A percentile compares a stretch with the other conserved stretches of the same genome.
Conservation (phyloP, 2,797 vertebrate genomes). For the Acipenser oxyrinchus region DNA sequence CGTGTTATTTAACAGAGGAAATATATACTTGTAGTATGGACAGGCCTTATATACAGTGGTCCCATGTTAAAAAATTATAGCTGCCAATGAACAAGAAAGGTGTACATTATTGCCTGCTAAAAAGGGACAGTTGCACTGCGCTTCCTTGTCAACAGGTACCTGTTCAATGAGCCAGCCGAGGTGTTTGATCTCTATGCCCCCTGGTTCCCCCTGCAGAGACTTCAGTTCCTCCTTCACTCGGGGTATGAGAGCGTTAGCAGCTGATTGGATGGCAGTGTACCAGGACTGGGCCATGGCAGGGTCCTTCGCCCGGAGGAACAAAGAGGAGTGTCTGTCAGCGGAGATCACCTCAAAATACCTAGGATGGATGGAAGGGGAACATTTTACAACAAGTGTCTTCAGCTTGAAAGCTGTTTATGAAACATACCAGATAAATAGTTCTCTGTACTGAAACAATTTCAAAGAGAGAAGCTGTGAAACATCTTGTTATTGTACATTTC, state of each 20-base stretch:
- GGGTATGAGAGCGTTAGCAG: conserved; percentile 53
- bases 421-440: too few species aligned
- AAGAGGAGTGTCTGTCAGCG: conserved; percentile 68
- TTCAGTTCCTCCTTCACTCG: conserved; percentile 76
- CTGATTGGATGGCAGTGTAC: conserved; percentile 76
- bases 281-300: conserved; percentile 85
- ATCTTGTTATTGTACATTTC: neutral
- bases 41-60: too few species aligned
- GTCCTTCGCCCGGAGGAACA: conserved; percentile 87
- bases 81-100: too few species aligned
- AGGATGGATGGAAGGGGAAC: conserved; percentile 8
- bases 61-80: too few species aligned
- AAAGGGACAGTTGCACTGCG: too few species aligned
- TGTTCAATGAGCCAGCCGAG: conserved; percentile 93
- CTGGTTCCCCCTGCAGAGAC: conserved; percentile 54
- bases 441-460: too few species aligned
- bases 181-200: conserved; percentile 73
- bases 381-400: too few species aligned
- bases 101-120: too few species aligned
- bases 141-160: conserved; percentile 45
- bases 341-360: conserved; percentile 94
- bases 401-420: too few species aligned
- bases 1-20: too few species aligned
- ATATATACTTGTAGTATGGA: too few species aligned
- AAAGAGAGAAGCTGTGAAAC: neutral